Percentiles rank a stretch among this genome's conserved stretches.
These are phyloP conservation scores for Epinotia bilunana DNA, from an alignment of 2,888 invertebrate species.

Conservation along the genomic window DNA sequence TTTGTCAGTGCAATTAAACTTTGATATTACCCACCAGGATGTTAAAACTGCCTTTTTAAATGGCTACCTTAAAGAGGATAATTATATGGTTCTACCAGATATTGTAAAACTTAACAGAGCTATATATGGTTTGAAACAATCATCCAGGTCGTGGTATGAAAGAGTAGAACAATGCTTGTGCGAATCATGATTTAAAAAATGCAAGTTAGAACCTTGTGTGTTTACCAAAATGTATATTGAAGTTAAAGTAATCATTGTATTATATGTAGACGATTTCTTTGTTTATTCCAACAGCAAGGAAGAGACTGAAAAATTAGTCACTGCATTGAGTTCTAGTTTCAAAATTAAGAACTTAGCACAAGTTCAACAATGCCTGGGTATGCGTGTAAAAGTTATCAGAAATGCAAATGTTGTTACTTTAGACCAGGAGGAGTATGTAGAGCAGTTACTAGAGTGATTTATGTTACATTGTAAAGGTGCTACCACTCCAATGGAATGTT, in stretches of 20 bases:
- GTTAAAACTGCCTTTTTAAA: constrained; percentile 32
- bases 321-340: constrained; percentile 1
- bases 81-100: constrained; percentile 19
- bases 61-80: constrained; percentile 28
- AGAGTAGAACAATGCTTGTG: constrained; percentile 14
- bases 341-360: constrained; percentile 12
- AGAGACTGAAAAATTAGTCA: neutral
- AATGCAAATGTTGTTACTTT: neutral
- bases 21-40: constrained; percentile 28
- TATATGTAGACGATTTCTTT: constrained; percentile 1
- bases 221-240: neutral
- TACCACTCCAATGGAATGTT: constrained; percentile 1
- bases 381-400: neutral
- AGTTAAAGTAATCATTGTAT: neutral
- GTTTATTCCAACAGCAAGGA: neutral
- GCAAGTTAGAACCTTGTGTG: constrained; percentile 36
- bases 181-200: neutral
- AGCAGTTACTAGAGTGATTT: neutral
- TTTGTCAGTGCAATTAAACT: no score
- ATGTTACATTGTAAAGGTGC: constrained; percentile 14
- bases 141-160: constrained; percentile 14
- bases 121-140: constrained; percentile 20
- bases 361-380: constrained; percentile 1
- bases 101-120: constrained; percentile 10
- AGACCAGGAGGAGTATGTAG: neutral